Evolutionary conservation across 2,797 vertebrate species (phyloP).

Genomic region (Sebastolobus alascanus): DNA sequence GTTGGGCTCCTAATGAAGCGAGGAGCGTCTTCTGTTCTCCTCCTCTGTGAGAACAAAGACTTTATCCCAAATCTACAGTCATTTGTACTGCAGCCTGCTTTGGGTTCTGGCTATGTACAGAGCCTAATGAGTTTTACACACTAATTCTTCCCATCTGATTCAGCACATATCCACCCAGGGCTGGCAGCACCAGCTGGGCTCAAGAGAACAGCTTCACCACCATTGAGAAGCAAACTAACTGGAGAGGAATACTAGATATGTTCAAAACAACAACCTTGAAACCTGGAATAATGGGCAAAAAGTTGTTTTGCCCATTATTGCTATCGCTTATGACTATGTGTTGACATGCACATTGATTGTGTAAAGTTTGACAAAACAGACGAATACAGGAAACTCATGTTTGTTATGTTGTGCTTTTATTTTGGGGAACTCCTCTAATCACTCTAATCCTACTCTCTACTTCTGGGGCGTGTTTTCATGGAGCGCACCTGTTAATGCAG

Average conservation of each 20-base stretch:
- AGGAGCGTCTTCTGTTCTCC: conserved; percentile 1
- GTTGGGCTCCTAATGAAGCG: not conserved
- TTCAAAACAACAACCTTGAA: too few species aligned
- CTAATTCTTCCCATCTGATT: conserved; percentile 47
- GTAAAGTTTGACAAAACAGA: not conserved
- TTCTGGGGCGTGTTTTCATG: too few species aligned
- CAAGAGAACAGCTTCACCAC: conserved; percentile 9
- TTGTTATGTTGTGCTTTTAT: not conserved
- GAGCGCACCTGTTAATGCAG: not conserved
- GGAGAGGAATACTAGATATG: not conserved
- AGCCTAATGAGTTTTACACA: conserved; percentile 48
- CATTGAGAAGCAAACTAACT: conserved; percentile 5
- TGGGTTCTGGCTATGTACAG: conserved; percentile 19
- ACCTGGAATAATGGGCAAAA: rapidly evolving
- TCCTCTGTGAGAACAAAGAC: conserved; percentile 15
- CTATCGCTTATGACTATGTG: too few species aligned
- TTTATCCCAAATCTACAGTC: not conserved
- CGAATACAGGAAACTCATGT: not conserved
- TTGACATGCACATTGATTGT: too few species aligned
- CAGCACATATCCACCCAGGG: conserved; percentile 39
- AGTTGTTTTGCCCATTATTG: too few species aligned
- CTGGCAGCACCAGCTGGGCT: conserved; percentile 38
- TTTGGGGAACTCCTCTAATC: too few species aligned
- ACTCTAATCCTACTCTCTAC: too few species aligned
- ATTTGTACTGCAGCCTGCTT: conserved; percentile 6